These are phyloP conservation scores for Trogon melanurus DNA, from an alignment of 2,113 vertebrate genomes.

Conservation along the genomic window DNA sequence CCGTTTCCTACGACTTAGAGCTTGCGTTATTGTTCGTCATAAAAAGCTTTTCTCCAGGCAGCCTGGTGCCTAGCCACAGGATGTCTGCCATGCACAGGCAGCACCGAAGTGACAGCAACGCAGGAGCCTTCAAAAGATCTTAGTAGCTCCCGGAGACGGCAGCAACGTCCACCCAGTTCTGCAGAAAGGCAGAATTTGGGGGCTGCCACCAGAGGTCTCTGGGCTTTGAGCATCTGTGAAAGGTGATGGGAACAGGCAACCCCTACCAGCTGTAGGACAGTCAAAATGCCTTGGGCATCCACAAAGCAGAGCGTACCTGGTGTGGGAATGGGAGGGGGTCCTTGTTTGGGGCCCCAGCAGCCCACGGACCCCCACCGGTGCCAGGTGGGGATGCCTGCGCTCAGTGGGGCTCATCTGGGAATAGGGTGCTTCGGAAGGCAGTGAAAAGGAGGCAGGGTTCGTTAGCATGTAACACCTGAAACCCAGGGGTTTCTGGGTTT, in stretches of 20 bases:
- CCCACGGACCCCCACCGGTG: neutral
- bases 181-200: neutral
- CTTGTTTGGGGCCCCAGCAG: rapidly evolving
- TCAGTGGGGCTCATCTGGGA: neutral
- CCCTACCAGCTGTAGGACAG: rapidly evolving
- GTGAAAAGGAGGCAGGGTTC: neutral
- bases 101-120: neutral
- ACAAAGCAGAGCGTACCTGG: neutral
- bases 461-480: neutral
- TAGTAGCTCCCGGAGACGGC: neutral
- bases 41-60: neutral
- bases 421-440: neutral
- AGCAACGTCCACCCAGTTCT: rapidly evolving
- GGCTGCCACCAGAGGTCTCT: neutral
- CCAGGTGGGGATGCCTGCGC: neutral
- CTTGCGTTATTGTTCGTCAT: neutral
- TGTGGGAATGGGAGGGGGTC: neutral
- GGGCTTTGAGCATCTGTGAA: neutral
- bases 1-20: neutral
- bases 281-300: rapidly evolving
- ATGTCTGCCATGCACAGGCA: neutral
- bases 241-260: neutral
- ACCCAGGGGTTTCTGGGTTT: rapidly evolving
- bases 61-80: neutral
- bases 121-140: neutral